phyloP scores from a whole-genome alignment of 2,888 invertebrate species.

The Drosophila yooni region DNA sequence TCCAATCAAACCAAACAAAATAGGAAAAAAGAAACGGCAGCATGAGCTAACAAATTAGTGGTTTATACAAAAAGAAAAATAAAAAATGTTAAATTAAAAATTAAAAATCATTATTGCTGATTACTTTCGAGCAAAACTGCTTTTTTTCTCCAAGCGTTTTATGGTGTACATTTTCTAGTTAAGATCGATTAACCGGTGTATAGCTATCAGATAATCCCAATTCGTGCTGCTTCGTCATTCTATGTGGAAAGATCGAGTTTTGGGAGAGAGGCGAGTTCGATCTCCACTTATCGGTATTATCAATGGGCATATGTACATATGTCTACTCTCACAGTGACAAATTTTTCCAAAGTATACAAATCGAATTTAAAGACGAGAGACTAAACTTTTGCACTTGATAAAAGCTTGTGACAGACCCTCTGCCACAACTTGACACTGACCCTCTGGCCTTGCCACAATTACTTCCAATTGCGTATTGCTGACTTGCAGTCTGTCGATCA shows the following conservation, averaged over 20 bases:
- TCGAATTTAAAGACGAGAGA: neutral
- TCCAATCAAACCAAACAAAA: conserved; percentile 6
- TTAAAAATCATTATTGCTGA: neutral
- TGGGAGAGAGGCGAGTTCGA: neutral
- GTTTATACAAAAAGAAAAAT: neutral
- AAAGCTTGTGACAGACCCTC: neutral
- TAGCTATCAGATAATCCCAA: neutral
- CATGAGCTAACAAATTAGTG: neutral
- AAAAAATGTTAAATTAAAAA: neutral
- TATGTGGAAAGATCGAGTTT: neutral
- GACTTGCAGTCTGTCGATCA: neutral
- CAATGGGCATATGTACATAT: neutral
- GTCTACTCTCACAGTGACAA: no score
- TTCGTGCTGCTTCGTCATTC: neutral
- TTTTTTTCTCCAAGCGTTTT: neutral
- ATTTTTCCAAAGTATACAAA: neutral
- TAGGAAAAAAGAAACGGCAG: neutral
- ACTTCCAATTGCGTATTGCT: neutral
- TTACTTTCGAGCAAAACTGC: neutral
- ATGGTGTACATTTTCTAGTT: neutral
- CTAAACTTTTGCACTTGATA: neutral
- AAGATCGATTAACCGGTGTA: neutral
- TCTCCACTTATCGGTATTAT: neutral
- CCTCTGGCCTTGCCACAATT: conserved; percentile 14
- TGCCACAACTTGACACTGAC: conserved; percentile 8